Evolutionary conservation across 2,113 vertebrate species (phyloP).

Genomic region (Malurus melanocephalus): DNA sequence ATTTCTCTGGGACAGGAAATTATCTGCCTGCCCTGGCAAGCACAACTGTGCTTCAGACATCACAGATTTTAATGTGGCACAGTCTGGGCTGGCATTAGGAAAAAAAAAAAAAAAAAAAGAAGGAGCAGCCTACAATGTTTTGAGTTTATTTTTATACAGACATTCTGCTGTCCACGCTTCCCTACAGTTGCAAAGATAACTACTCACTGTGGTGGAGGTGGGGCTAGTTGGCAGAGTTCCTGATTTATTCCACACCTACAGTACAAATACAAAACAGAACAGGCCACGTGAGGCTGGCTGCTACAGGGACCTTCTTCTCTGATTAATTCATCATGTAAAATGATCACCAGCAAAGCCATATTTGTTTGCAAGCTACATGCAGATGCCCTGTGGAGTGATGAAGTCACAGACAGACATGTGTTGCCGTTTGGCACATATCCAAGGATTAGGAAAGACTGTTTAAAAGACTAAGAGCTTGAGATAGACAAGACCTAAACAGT

Average conservation of each 20-base stretch:
- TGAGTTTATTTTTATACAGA: constrained; percentile 28
- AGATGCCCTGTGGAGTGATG: constrained; percentile 45
- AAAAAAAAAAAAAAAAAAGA: neutral
- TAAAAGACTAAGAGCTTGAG: constrained; percentile 6
- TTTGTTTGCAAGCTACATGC: constrained; percentile 52
- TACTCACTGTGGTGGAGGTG: constrained; percentile 73
- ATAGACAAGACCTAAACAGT: neutral
- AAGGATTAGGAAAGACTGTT: constrained; percentile 26
- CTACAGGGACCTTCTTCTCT: constrained; percentile 41
- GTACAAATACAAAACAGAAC: constrained; percentile 65
- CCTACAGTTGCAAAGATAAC: constrained; percentile 39
- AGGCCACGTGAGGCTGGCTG: constrained; percentile 51
- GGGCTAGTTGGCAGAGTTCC: constrained; percentile 74
- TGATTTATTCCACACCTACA: constrained; percentile 76
- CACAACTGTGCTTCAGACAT: neutral
- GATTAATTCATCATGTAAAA: constrained; percentile 52
- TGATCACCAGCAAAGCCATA: constrained; percentile 57
- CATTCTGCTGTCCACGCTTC: constrained; percentile 52
- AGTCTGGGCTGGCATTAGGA: neutral
- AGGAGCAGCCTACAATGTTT: constrained; percentile 17
- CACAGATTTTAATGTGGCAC: neutral
- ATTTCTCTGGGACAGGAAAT: neutral
- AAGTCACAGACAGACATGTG: constrained; percentile 49
- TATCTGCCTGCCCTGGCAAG: neutral
- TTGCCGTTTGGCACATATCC: constrained; percentile 1